Conservation (phyloP, 2,113 vertebrate genomes). For the Acinonyx jubatus region DNA sequence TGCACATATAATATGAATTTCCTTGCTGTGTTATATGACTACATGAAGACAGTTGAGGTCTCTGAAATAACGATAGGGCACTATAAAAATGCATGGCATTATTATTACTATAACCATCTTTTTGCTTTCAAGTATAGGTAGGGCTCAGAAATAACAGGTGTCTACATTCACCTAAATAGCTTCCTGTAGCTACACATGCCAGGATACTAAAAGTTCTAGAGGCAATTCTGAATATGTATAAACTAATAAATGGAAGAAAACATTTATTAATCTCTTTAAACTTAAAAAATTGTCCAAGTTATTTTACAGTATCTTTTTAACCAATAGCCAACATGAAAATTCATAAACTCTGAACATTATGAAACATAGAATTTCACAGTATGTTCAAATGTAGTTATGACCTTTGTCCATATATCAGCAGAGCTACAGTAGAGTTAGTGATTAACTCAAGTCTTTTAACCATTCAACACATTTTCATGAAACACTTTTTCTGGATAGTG, state of each 20-base stretch:
- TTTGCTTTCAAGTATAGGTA: conserved; percentile 44
- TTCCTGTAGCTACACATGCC: background rate
- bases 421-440: background rate
- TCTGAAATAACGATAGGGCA: conserved; percentile 21
- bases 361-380: background rate
- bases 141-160: background rate
- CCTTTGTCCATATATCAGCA: background rate
- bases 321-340: background rate
- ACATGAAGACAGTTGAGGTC: background rate
- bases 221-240: conserved; percentile 46
- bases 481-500: background rate
- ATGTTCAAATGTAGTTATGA: background rate
- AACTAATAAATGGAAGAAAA: background rate
- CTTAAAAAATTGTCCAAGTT: background rate
- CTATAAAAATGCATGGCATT: conserved; percentile 19
- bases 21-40: conserved; percentile 33
- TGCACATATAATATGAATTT: conserved; percentile 37
- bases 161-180: background rate
- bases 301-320: background rate
- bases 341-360: background rate
- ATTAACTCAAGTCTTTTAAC: background rate
- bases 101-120: conserved; percentile 28
- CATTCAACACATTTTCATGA: conserved; percentile 2
- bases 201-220: conserved; percentile 22
- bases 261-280: conserved; percentile 13